Percentiles rank a stretch among this genome's conserved stretches.
Evolutionary conservation across 1,140 invertebrate species (phyloP).

Genomic region (Phortica variegata): DNA sequence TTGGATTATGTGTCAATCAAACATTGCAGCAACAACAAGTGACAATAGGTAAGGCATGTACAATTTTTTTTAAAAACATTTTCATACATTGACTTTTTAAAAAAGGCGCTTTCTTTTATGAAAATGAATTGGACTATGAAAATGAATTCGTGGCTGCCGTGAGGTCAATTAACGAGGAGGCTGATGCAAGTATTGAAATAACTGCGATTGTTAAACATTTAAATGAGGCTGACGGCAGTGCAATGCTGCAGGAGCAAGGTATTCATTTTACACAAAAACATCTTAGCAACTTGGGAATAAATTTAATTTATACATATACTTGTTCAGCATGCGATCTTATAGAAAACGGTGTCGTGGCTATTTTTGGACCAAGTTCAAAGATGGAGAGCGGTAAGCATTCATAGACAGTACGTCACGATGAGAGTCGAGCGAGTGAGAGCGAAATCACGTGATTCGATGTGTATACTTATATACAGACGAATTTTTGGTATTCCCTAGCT

Average conservation of each 20-base stretch:
- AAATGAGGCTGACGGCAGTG: constrained; percentile 31
- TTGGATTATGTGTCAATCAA: too few species aligned
- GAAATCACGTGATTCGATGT: too few species aligned
- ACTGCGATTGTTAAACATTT: constrained; percentile 29
- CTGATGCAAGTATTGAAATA: constrained; percentile 18
- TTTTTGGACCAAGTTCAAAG: constrained; percentile 73
- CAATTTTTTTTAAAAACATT: neutral
- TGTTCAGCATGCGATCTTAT: constrained; percentile 61
- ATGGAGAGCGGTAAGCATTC: constrained; percentile 58
- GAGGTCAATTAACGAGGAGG: constrained; percentile 43
- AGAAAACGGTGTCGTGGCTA: constrained; percentile 69
- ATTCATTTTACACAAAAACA: neutral
- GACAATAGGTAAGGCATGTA: constrained; percentile 35
- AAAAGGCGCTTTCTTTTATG: constrained; percentile 58
- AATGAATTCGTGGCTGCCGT: constrained; percentile 57
- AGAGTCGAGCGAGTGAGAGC: constrained; percentile 9
- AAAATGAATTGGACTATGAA: constrained; percentile 54
- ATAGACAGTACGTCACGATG: neutral
- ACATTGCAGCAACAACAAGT: constrained; percentile 35
- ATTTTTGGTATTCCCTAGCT: too few species aligned
- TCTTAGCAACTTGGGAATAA: constrained; percentile 1
- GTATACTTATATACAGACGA: too few species aligned
- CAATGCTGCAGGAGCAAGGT: constrained; percentile 40
- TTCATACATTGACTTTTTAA: neutral
- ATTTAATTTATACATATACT: constrained; percentile 9